Evolutionary conservation across 2,888 invertebrate genomes (phyloP).

Genomic region (Beris chalybata): DNA sequence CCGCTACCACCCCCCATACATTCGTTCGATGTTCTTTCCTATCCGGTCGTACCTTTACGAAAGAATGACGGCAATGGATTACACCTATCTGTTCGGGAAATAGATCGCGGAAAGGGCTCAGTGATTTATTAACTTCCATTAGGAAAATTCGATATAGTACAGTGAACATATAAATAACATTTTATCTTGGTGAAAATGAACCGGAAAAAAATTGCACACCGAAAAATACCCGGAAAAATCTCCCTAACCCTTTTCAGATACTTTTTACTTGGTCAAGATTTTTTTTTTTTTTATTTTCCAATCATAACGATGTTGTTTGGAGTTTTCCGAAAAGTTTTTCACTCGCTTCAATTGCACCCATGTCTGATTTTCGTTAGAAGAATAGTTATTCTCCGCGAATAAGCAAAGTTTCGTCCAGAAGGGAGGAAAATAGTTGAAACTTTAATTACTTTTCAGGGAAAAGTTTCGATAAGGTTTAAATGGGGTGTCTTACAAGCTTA

Average conservation of each 20-base stretch:
- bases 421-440: slow-evolving; percentile 7
- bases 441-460: slow-evolving; percentile 6
- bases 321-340: too few species aligned
- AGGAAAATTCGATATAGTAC: slow-evolving; percentile 17
- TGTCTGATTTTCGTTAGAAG: too few species aligned
- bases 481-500: too few species aligned
- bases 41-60: too few species aligned
- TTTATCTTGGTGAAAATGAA: slow-evolving; percentile 1
- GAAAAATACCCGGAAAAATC: neutral
- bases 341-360: too few species aligned
- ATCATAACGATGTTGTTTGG: too few species aligned
- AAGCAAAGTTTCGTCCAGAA: too few species aligned
- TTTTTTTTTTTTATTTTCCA: neutral
- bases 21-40: too few species aligned
- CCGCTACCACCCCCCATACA: too few species aligned
- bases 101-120: slow-evolving; percentile 10
- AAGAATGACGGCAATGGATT: slow-evolving; percentile 3
- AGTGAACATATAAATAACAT: slow-evolving; percentile 15
- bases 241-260: neutral
- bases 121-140: slow-evolving; percentile 30
- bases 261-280: neutral
- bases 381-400: too few species aligned
- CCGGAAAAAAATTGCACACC: neutral
- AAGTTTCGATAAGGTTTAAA: too few species aligned
- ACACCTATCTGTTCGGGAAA: neutral